Conservation (phyloP, 2,113 vertebrate species). For the Hassar affinis region DNA sequence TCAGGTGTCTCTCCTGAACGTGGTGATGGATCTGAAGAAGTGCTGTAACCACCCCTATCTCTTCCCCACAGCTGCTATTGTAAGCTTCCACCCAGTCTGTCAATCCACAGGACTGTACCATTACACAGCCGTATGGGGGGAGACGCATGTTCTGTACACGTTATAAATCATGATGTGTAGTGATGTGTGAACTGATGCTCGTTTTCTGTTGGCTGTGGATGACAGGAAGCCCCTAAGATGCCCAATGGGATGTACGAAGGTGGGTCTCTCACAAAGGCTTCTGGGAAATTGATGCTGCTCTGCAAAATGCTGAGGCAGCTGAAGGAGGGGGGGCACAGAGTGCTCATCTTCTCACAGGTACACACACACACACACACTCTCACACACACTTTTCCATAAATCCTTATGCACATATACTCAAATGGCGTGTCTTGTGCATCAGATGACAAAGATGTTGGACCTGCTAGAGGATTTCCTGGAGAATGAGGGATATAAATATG, state of each 20-base stretch:
- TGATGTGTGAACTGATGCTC: constrained; percentile 1
- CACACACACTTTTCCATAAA: background rate
- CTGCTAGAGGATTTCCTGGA: constrained; percentile 94
- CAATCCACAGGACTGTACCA: background rate
- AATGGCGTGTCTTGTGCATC: background rate
- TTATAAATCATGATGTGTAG: background rate
- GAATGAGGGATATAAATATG: constrained; percentile 96
- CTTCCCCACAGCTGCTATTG: constrained; percentile 92
- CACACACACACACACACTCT: background rate
- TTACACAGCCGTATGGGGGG: background rate
- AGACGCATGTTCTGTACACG: background rate
- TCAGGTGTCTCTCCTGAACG: constrained; percentile 93
- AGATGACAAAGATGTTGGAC: constrained; percentile 99
- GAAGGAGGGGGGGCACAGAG: constrained; percentile 92
- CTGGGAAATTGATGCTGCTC: constrained; percentile 88
- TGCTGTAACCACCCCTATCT: constrained; percentile 99
- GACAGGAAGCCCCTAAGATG: constrained; percentile 95
- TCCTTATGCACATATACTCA: background rate
- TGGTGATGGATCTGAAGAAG: constrained; percentile 98
- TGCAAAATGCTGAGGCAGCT: constrained; percentile 96
- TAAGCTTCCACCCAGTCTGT: constrained; percentile 58
- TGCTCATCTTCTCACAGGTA: constrained; percentile 97
- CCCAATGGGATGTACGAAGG: constrained; percentile 98
- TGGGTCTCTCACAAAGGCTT: constrained; percentile 85
- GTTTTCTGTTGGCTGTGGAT: background rate